Evolutionary conservation across 2,113 vertebrate species (phyloP), one percentile per base, ranked within the genome.

Genomic region (Pantherophis guttatus): DNA sequence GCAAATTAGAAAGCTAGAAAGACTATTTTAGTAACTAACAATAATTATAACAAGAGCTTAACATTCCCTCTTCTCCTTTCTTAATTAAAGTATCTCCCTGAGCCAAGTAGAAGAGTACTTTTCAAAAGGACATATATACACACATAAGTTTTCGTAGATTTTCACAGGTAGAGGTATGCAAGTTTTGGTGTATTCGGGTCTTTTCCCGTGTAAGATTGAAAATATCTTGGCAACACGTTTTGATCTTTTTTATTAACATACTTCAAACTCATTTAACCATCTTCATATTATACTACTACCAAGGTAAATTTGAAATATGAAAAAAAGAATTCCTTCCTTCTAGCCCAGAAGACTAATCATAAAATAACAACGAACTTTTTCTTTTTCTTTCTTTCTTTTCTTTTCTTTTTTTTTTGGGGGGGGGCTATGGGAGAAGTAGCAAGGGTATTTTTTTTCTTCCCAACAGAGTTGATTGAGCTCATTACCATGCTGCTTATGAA

Each of bases 401-500:
- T 48, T 48, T 48, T 48, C 44, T 97, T 26, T 65, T 97, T 97
- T 48, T 48, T 48, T 96, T 96, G 26, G 26, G 9, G 26, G 26
- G 24, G 23, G 8, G 24, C 26, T 1, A 11, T n/a, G 62, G 62
- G 12, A 65, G 11, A 65, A 65, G 92, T 97, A 97, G 94, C 0
- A 10, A 96, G 95, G 86, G 50, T 87, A 95, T 98, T 97, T 97
- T 94, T 94, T 94, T 95, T 95, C 95, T 96, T 59, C 58, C 93
- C 94, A 95, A 92, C 94, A 97, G 95, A 98, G 98, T 98, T 97
- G 97, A 97, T 98, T 97, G 97, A 98, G 97, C 98, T 99, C 98
- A 98, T 99, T 98, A 99, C 98, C 97, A 98, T 98, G 94, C 95
- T 97, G 97, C 98, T 98, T 98, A 98, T 98, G 97, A 98, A 98